A percentile compares a stretch with the other conserved stretches of the same genome.
Evolutionary conservation across 2,797 vertebrate species (phyloP).

Genomic region (Ptychobarbus kaznakovi): DNA sequence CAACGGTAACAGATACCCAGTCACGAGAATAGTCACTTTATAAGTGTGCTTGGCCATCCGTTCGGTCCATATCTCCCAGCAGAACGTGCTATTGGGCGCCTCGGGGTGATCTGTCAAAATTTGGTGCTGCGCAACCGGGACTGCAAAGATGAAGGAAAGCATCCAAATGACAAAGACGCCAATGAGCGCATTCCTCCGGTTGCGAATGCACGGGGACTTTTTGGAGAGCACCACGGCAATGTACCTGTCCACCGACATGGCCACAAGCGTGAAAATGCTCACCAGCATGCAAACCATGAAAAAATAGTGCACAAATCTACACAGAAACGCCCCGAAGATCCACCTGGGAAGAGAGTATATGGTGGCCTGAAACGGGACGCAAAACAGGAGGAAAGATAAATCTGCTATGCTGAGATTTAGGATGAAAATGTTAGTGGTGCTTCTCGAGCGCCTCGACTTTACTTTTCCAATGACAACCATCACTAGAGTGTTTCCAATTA

Average conservation of each 20-base stretch:
- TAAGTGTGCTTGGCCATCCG: constrained; percentile 73
- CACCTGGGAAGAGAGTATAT: constrained; percentile 84
- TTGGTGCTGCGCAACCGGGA: constrained; percentile 84
- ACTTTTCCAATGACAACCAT: constrained; percentile 79
- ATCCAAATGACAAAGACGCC: constrained; percentile 80
- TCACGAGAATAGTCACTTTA: constrained; percentile 78
- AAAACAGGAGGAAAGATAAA: constrained; percentile 81
- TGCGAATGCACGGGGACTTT: constrained; percentile 74
- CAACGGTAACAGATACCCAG: constrained; percentile 85
- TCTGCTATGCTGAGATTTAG: constrained; percentile 87
- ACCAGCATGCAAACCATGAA: constrained; percentile 83
- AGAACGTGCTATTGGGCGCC: constrained; percentile 86
- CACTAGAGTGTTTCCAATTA: constrained; percentile 83
- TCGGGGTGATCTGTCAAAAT: constrained; percentile 71
- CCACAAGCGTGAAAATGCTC: constrained; percentile 87
- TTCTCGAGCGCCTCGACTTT: constrained; percentile 65
- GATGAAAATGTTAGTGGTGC: constrained; percentile 85
- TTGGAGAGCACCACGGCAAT: constrained; percentile 84
- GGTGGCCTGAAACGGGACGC: constrained; percentile 81
- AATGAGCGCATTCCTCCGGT: constrained; percentile 75
- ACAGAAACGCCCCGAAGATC: constrained; percentile 85
- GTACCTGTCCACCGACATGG: constrained; percentile 88
- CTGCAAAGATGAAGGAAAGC: constrained; percentile 78
- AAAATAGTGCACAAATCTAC: constrained; percentile 83
- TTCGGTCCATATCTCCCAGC: constrained; percentile 83